A percentile compares a stretch with the other conserved stretches of the same genome.
phyloP scores from a whole-genome alignment of 2,113 vertebrate species.

The Bettongia penicillata region DNA sequence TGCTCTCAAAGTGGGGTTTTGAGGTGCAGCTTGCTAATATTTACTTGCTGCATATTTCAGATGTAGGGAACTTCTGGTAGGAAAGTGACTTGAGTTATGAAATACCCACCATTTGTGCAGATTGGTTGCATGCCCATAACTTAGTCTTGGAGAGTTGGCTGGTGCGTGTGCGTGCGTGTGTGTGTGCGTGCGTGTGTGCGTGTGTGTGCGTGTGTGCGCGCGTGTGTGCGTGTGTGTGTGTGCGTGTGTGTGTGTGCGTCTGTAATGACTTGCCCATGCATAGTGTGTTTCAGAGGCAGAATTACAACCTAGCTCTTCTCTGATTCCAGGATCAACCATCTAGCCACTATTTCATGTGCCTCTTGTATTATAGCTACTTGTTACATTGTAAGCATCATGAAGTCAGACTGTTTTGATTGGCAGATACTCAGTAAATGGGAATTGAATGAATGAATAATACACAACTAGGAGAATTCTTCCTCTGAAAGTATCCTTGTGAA shows the following conservation, averaged over 20 bases:
- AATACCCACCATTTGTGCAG: not conserved
- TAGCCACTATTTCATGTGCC: not conserved
- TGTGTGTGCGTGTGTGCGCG: no score
- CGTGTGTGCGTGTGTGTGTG: no score
- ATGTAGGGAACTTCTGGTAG: not conserved
- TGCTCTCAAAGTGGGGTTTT: not conserved
- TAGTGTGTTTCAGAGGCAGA: not conserved
- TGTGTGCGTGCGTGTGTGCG: no score
- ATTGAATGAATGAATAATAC: not conserved
- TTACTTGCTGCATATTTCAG: not conserved
- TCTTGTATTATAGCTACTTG: not conserved
- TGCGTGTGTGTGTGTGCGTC: no score
- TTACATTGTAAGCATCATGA: not conserved
- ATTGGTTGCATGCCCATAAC: not conserved
- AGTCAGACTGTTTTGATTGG: not conserved
- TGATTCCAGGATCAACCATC: not conserved
- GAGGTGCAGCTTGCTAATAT: not conserved
- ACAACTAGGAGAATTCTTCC: not conserved
- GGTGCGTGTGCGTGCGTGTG: accelerated
- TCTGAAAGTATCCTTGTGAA: not conserved
- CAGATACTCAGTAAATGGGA: not conserved
- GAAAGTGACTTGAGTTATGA: not conserved
- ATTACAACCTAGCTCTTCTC: not conserved
- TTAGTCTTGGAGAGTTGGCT: not conserved
- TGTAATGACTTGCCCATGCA: not conserved